These are phyloP conservation scores for Lophura swinhoii DNA, from an alignment of 2,797 vertebrate genomes.

Conservation along the genomic window DNA sequence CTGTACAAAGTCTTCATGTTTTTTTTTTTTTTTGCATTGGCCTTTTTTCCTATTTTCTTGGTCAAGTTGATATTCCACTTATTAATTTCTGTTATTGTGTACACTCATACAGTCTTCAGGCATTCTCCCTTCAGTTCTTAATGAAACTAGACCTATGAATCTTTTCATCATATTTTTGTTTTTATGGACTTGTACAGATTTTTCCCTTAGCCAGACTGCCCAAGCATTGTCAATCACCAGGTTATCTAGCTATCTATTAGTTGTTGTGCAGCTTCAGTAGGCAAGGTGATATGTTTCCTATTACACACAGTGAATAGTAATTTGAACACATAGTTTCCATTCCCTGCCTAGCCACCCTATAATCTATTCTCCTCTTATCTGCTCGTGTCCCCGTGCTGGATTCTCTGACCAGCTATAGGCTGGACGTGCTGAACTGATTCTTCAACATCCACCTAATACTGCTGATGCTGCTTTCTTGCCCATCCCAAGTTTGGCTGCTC, in stretches of 20 bases:
- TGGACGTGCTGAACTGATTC: not conserved
- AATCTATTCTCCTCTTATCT: not conserved
- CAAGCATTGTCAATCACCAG: not conserved
- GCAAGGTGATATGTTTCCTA: not conserved
- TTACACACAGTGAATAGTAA: not conserved
- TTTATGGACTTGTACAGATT: not conserved
- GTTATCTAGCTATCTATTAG: not conserved
- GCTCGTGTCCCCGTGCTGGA: not conserved
- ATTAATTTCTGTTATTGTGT: not conserved
- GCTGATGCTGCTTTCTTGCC: not conserved
- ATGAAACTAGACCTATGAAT: not conserved
- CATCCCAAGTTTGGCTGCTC: not conserved
- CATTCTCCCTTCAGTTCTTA: not conserved
- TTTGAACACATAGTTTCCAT: not conserved
- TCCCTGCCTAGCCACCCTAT: not conserved
- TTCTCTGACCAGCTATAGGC: not conserved
- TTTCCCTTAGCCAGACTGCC: not conserved
- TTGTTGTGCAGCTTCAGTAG: not conserved
- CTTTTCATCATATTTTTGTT: not conserved
- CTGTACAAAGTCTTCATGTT: not conserved
- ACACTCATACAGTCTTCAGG: not conserved
- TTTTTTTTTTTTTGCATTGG: not conserved
- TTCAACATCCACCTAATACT: too few species aligned
- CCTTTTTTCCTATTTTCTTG: not conserved
- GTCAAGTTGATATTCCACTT: not conserved